Percentiles rank a stretch among this genome's conserved stretches.
These are phyloP conservation scores for Diplodus sargus DNA, from an alignment of 2,797 vertebrate genomes.

Conservation along the genomic window DNA sequence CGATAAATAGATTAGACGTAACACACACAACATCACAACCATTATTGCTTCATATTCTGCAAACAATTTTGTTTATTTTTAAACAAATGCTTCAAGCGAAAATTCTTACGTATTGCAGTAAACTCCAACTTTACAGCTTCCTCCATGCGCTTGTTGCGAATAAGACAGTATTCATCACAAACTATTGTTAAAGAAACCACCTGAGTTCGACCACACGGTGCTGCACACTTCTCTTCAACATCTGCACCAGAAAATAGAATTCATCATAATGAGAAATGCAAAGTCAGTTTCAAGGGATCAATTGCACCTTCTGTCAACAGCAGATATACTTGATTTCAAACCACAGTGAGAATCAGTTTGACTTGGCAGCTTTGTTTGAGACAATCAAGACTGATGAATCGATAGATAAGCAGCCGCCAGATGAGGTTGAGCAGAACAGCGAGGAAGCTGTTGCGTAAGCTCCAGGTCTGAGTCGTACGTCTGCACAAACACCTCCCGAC, in stretches of 20 bases:
- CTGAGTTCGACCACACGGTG: background rate
- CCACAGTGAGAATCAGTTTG: background rate
- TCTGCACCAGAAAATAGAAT: too few relatives aligned
- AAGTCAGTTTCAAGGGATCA: background rate
- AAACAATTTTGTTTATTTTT: too few relatives aligned
- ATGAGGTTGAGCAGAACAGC: background rate
- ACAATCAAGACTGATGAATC: background rate
- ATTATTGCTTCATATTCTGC: too few relatives aligned
- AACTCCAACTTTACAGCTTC: background rate
- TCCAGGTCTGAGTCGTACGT: background rate
- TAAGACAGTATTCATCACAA: background rate
- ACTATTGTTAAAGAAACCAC: background rate
- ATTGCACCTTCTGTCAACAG: background rate
- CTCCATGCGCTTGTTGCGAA: background rate
- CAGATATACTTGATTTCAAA: background rate
- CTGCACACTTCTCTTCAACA: too few relatives aligned
- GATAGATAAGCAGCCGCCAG: slow-evolving; percentile 1
- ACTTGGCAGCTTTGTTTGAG: background rate
- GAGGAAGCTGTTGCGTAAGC: background rate
- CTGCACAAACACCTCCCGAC: background rate
- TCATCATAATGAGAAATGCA: background rate
- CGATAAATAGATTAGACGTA: too few relatives aligned
- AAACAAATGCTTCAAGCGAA: too few relatives aligned
- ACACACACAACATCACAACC: too few relatives aligned
- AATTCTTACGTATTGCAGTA: too few relatives aligned